These are phyloP conservation scores for Ibycter americanus DNA, from an alignment of 2,797 vertebrate species.

Conservation along the genomic window DNA sequence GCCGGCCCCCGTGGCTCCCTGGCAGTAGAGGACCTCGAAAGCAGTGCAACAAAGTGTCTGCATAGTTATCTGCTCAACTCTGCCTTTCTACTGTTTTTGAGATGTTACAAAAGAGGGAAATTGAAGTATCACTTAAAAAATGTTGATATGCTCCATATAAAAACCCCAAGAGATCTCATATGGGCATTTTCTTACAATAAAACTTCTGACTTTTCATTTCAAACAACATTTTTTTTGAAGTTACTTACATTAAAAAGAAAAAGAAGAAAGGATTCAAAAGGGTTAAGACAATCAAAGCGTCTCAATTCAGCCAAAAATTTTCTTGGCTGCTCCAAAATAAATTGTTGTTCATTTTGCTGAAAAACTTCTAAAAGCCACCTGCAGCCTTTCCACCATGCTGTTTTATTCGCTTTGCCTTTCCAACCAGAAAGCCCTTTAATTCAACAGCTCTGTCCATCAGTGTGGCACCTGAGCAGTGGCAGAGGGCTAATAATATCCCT, in stretches of 20 bases:
- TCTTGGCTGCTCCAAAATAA: slow-evolving; percentile 18
- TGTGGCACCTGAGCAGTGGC: background rate
- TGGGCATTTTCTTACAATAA: background rate
- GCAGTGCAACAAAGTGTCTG: background rate
- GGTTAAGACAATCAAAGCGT: background rate
- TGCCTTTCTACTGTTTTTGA: background rate
- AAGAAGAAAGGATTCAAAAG: background rate
- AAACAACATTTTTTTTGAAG: background rate
- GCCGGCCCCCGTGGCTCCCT: background rate
- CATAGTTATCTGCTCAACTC: background rate
- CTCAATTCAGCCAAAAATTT: slow-evolving; percentile 21
- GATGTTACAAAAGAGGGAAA: background rate
- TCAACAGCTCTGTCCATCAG: slow-evolving; percentile 26
- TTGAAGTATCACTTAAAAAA: background rate
- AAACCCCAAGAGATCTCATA: background rate
- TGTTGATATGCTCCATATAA: background rate
- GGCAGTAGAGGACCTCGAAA: background rate
- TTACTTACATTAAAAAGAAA: background rate
- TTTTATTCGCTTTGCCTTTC: slow-evolving; percentile 28
- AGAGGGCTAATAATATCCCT: slow-evolving; percentile 39
- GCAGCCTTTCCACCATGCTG: slow-evolving; percentile 10
- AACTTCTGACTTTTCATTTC: background rate
- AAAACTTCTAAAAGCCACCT: slow-evolving; percentile 37
- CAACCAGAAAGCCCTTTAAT: slow-evolving; percentile 5
- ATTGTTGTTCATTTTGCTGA: slow-evolving; percentile 34